These are phyloP conservation scores for Bungarus multicinctus DNA, from an alignment of 2,113 vertebrate genomes.

Conservation along the genomic window DNA sequence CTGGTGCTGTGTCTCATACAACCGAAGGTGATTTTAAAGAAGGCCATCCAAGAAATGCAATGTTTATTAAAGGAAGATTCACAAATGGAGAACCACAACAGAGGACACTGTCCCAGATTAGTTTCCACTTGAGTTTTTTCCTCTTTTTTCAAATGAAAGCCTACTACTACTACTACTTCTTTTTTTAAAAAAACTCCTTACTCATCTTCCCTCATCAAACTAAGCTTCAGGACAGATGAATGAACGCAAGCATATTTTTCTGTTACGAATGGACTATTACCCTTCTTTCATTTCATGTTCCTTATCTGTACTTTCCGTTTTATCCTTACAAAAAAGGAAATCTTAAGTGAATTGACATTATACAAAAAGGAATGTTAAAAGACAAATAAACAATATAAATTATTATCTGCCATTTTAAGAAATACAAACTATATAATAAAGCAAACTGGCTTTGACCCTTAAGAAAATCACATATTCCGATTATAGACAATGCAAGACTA, in stretches of 20 bases:
- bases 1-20: neutral
- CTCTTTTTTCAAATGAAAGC: neutral
- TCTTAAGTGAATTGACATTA: neutral
- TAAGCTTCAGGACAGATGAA: neutral
- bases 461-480: neutral
- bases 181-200: neutral
- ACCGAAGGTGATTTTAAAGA: neutral
- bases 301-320: neutral
- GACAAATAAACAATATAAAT: neutral
- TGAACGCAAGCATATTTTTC: neutral
- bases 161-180: no score
- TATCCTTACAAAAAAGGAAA: neutral
- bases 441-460: neutral
- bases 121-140: neutral
- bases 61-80: neutral
- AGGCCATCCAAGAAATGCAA: neutral
- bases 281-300: neutral
- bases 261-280: neutral
- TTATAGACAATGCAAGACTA: neutral
- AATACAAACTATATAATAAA: no score
- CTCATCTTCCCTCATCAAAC: neutral
- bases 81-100: neutral
- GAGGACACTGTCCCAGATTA: neutral
- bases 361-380: neutral
- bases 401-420: neutral